Percentiles rank a stretch among this genome's conserved stretches.
These are phyloP conservation scores for Laodelphax striatellus DNA, from an alignment of 1,140 invertebrate species.

Conservation along the genomic window DNA sequence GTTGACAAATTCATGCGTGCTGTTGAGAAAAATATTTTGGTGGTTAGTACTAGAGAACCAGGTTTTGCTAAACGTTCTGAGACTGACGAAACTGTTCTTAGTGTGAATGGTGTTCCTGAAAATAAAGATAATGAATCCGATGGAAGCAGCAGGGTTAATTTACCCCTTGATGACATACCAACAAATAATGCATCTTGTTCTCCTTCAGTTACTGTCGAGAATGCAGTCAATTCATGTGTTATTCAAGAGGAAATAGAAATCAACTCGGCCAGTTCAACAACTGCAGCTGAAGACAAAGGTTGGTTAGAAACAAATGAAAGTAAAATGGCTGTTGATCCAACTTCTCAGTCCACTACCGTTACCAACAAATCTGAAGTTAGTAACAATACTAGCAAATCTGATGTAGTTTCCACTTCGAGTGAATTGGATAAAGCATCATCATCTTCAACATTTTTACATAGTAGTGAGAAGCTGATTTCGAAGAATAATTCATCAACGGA, in stretches of 20 bases:
- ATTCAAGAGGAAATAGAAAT: conserved; percentile 2
- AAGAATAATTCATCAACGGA: no score
- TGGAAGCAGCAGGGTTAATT: neutral
- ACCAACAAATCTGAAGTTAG: no score
- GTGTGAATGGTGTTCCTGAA: conserved; percentile 5
- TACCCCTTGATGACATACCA: neutral
- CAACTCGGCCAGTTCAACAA: no score
- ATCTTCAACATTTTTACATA: no score
- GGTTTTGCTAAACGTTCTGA: conserved; percentile 29
- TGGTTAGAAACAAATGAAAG: no score
- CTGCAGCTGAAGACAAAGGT: no score
- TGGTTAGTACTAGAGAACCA: conserved; percentile 90
- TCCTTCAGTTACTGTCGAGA: neutral
- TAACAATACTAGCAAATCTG: no score
- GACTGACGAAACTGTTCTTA: neutral
- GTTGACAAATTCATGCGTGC: conserved; percentile 95
- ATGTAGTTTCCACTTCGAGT: no score
- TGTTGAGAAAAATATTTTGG: conserved; percentile 86
- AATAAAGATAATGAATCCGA: neutral
- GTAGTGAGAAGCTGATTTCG: no score
- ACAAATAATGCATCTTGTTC: neutral
- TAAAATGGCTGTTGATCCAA: no score
- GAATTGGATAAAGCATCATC: no score
- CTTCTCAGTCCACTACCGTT: no score
- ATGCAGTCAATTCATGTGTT: neutral